Evolutionary conservation across 2,113 vertebrate genomes (phyloP).

Genomic region (Daubentonia madagascariensis): DNA sequence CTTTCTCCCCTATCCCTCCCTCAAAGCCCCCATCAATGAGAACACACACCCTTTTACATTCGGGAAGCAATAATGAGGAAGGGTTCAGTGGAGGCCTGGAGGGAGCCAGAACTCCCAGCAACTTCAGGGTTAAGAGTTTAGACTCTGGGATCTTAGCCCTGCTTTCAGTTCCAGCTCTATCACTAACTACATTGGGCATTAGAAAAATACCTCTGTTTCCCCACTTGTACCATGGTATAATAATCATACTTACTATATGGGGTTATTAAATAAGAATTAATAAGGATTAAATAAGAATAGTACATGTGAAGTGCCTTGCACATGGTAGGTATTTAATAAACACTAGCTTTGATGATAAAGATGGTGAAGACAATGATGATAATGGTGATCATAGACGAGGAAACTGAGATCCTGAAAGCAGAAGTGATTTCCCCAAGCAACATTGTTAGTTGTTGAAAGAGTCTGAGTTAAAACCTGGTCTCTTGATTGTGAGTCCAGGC

Average conservation of each 20-base stretch:
- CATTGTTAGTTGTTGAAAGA: not conserved
- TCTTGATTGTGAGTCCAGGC: not conserved
- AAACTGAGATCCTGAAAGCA: not conserved
- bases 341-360: not conserved
- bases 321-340: not conserved
- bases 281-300: not conserved
- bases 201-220: not conserved
- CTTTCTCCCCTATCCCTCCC: not conserved
- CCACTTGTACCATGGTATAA: not conserved
- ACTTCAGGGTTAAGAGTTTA: not conserved
- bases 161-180: not conserved
- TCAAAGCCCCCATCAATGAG: not conserved
- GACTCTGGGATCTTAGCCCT: not conserved
- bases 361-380: not conserved
- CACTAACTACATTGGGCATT: not conserved
- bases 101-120: not conserved
- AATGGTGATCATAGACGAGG: not conserved
- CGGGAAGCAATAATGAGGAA: not conserved
- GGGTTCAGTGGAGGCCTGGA: not conserved
- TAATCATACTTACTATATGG: not conserved
- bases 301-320: not conserved
- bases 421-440: not conserved
- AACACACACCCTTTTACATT: not conserved
- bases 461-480: not conserved
- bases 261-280: too few species aligned